These are phyloP conservation scores for Drosophila punjabiensis DNA, from an alignment of 1,140 invertebrate species.

Conservation along the genomic window DNA sequence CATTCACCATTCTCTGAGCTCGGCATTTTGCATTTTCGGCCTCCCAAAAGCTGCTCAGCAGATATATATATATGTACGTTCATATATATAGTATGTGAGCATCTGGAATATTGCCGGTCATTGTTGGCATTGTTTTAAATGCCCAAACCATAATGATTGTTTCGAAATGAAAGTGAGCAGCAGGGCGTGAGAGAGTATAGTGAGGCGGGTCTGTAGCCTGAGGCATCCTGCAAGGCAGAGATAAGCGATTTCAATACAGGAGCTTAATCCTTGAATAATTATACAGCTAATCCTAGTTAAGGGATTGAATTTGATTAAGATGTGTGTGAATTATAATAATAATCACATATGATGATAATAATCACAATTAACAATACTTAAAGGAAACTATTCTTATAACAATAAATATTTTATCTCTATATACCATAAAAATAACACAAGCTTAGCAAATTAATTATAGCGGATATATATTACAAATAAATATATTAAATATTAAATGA, in stretches of 20 bases:
- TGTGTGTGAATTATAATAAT: not conserved
- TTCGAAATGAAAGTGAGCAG: slow-evolving; percentile 37
- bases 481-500: too few relatives aligned
- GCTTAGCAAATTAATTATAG: too few relatives aligned
- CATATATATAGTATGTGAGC: not conserved
- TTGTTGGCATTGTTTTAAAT: slow-evolving; percentile 58
- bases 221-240: not conserved
- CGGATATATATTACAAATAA: too few relatives aligned
- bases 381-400: too few relatives aligned
- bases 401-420: too few relatives aligned
- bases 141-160: slow-evolving; percentile 48
- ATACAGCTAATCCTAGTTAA: not conserved
- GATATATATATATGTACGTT: slow-evolving; percentile 3
- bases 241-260: not conserved
- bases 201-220: not conserved
- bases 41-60: slow-evolving; percentile 34
- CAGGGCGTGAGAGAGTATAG: slow-evolving; percentile 23
- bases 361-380: too few relatives aligned
- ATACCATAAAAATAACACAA: too few relatives aligned
- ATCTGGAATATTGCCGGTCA: slow-evolving; percentile 50
- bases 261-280: not conserved
- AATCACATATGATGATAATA: not conserved
- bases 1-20: slow-evolving; percentile 6
- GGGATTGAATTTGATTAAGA: not conserved
- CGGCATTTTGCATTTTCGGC: slow-evolving; percentile 24